Conservation (phyloP, 2,888 invertebrate genomes). For the Rosalia funebris region DNA sequence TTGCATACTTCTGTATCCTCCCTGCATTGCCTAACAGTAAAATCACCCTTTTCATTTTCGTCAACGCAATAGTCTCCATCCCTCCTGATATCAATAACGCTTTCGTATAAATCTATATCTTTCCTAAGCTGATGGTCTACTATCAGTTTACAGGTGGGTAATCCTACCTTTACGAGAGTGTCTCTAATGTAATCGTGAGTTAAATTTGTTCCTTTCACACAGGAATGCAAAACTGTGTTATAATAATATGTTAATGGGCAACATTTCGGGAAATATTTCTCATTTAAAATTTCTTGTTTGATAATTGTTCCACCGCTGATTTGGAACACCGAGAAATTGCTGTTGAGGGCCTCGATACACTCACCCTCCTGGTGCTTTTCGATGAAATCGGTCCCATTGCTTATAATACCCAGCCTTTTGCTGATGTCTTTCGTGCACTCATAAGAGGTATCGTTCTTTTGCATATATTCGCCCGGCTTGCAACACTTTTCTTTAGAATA, state of each 20-base stretch:
- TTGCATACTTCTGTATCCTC: slow-evolving; percentile 47
- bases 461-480: slow-evolving; percentile 5
- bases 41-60: slow-evolving; percentile 35
- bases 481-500: slow-evolving; percentile 13
- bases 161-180: slow-evolving; percentile 48
- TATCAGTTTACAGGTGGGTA: slow-evolving; percentile 50
- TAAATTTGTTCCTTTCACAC: slow-evolving; percentile 33
- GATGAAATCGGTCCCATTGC: slow-evolving; percentile 29
- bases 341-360: slow-evolving; percentile 31
- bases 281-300: slow-evolving; percentile 1
- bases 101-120: slow-evolving; percentile 14
- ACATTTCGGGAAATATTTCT: slow-evolving; percentile 50
- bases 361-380: slow-evolving; percentile 28
- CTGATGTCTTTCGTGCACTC: slow-evolving; percentile 37
- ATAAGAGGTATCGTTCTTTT: slow-evolving; percentile 10
- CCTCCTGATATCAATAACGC: slow-evolving; percentile 19
- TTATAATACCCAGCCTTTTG: slow-evolving; percentile 19
- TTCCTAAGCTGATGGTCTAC: slow-evolving; percentile 35
- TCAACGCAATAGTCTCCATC: slow-evolving; percentile 43
- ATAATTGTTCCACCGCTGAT: slow-evolving; percentile 16
- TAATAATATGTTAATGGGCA: slow-evolving; percentile 51
- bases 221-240: slow-evolving; percentile 45
- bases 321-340: slow-evolving; percentile 27
- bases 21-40: slow-evolving; percentile 48
- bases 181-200: slow-evolving; percentile 38